These are phyloP conservation scores for Apomyelois bistriatella DNA, from an alignment of 2,888 invertebrate species.

Conservation along the genomic window DNA sequence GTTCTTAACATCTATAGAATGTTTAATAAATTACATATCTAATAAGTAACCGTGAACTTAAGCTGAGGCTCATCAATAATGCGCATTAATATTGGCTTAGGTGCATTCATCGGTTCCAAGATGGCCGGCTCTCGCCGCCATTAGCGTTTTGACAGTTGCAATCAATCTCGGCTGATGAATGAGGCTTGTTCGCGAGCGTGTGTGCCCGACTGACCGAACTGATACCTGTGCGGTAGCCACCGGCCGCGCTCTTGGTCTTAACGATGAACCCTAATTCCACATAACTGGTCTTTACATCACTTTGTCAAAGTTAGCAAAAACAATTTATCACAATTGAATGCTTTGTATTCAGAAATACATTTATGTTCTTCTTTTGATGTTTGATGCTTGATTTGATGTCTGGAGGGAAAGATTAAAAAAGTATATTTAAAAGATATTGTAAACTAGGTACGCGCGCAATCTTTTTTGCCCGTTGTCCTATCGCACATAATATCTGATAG, in stretches of 20 bases:
- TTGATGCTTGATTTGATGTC: not conserved
- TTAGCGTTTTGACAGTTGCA: conserved; percentile 76
- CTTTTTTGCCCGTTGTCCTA: too few relatives aligned
- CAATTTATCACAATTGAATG: conserved; percentile 9
- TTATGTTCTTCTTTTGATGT: conserved; percentile 21
- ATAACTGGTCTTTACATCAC: conserved; percentile 9
- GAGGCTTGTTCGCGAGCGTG: conserved; percentile 52
- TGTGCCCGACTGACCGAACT: conserved; percentile 19
- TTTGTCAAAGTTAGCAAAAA: conserved; percentile 12
- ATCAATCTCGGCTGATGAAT: conserved; percentile 77
- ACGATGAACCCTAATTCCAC: conserved; percentile 12
- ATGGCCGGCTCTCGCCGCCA: conserved; percentile 71
- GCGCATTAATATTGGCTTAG: conserved; percentile 68
- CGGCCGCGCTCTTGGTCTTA: conserved; percentile 16
- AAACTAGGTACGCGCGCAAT: too few relatives aligned
- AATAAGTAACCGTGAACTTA: conserved; percentile 73
- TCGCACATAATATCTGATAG: too few relatives aligned
- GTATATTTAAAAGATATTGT: too few relatives aligned
- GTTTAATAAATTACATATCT: conserved; percentile 62
- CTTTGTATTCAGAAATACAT: conserved; percentile 7
- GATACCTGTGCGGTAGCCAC: conserved; percentile 50
- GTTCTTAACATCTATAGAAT: conserved; percentile 46
- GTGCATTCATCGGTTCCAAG: conserved; percentile 62
- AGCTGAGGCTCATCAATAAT: conserved; percentile 65
- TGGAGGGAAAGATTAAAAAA: too few relatives aligned